A percentile compares a stretch with the other conserved stretches of the same genome.
phyloP scores from a whole-genome alignment of 2,888 invertebrate genomes.

The Drosophila fungiperda region DNA sequence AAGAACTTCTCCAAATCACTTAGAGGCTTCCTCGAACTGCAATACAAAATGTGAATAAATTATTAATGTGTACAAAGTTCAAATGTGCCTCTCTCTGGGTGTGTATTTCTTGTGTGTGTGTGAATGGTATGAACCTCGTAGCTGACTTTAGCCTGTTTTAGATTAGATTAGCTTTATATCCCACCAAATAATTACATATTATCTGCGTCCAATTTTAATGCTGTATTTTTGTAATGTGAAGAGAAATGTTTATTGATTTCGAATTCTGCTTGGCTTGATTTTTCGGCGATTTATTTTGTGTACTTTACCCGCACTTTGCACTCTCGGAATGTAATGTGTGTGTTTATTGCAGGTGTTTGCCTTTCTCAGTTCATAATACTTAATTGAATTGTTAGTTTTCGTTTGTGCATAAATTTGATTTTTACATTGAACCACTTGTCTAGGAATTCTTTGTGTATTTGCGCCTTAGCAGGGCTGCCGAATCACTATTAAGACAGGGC shows the following conservation, averaged over 20 bases:
- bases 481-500: constrained; percentile 11
- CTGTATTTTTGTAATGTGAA: constrained; percentile 7
- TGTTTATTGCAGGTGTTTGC: constrained; percentile 1
- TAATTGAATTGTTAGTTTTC: constrained; percentile 15
- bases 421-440: constrained; percentile 32
- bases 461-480: constrained; percentile 52
- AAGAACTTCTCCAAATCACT: constrained; percentile 30
- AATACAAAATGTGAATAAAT: constrained; percentile 64
- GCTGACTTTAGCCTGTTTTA: constrained; percentile 32
- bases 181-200: constrained; percentile 37
- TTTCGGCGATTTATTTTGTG: background rate
- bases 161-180: constrained; percentile 55
- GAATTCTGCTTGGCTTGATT: background rate
- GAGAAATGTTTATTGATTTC: constrained; percentile 49
- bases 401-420: constrained; percentile 9
- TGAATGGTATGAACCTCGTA: constrained; percentile 38
- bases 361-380: constrained; percentile 39
- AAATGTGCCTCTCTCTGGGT: constrained; percentile 18
- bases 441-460: constrained; percentile 45
- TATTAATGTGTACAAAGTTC: constrained; percentile 69
- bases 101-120: constrained; percentile 20
- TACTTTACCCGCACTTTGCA: constrained; percentile 9
- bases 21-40: constrained; percentile 25
- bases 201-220: background rate
- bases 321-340: constrained; percentile 51